Evolutionary conservation across 2,888 invertebrate species (phyloP).

Genomic region (Leptopterna dolabrata): DNA sequence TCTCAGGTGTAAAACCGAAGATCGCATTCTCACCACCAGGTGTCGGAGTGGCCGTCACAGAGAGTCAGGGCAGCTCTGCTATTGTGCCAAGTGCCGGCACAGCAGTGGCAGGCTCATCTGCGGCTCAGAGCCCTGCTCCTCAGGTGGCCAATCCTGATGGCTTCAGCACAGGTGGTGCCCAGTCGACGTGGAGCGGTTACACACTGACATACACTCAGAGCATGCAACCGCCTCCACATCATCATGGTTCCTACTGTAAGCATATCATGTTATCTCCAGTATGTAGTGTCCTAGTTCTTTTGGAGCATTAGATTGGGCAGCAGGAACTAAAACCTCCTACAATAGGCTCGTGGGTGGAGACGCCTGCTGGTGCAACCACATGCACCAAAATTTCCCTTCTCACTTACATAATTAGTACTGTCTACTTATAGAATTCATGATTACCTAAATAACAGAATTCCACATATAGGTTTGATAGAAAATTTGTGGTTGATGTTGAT

Average conservation of each 20-base stretch:
- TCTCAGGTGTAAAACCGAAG: constrained; percentile 27
- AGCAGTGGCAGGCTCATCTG: constrained; percentile 56
- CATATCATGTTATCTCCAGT: neutral
- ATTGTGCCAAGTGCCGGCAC: constrained; percentile 20
- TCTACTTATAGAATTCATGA: too few relatives aligned
- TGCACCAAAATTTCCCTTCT: too few relatives aligned
- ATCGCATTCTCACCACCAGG: constrained; percentile 42
- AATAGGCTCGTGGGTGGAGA: too few relatives aligned
- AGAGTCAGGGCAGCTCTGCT: neutral
- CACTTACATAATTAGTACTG: too few relatives aligned
- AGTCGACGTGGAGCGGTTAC: constrained; percentile 68
- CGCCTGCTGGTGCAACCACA: too few relatives aligned
- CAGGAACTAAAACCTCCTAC: too few relatives aligned
- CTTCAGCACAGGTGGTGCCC: constrained; percentile 52
- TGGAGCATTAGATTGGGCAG: too few relatives aligned
- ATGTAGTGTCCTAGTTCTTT: too few relatives aligned
- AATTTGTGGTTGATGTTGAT: too few relatives aligned
- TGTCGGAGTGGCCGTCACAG: constrained; percentile 18
- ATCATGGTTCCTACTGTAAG: constrained; percentile 76
- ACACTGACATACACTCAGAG: constrained; percentile 93
- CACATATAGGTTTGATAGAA: too few relatives aligned
- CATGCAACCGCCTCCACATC: constrained; percentile 78
- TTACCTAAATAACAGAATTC: too few relatives aligned
- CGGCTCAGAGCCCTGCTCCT: constrained; percentile 55
- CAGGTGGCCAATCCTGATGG: constrained; percentile 26